Percentiles rank a stretch among this genome's conserved stretches.
Evolutionary conservation across 2,888 invertebrate genomes (phyloP).

Genomic region (Cephus pulcher): DNA sequence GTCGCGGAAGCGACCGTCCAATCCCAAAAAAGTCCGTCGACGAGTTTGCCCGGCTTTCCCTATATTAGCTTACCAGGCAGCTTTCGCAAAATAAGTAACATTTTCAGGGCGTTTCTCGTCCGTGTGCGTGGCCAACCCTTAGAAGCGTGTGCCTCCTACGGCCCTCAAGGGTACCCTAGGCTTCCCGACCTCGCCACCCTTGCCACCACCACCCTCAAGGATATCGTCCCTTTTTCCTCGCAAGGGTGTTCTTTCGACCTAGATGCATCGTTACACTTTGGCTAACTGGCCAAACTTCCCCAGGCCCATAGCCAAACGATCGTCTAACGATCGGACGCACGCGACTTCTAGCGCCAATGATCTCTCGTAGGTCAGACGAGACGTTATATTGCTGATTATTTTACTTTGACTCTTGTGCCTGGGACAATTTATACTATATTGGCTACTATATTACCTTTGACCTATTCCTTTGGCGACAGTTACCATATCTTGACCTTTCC

Average conservation of each 20-base stretch:
- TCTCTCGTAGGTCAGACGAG: no score
- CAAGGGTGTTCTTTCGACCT: constrained; percentile 42
- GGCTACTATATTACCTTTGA: no score
- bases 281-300: constrained; percentile 51
- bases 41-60: constrained; percentile 16
- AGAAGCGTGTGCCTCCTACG: constrained; percentile 45
- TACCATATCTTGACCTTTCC: no score
- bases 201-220: neutral
- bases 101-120: constrained; percentile 41
- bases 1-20: neutral
- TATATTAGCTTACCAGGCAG: constrained; percentile 12
- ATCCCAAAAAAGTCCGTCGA: no score
- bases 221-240: constrained; percentile 21
- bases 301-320: constrained; percentile 49
- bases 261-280: constrained; percentile 58
- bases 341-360: constrained; percentile 25
- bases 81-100: constrained; percentile 41
- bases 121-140: constrained; percentile 34
- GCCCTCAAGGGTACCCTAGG: constrained; percentile 57
- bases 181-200: constrained; percentile 26
- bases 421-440: no score
- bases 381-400: no score
- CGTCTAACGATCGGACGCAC: constrained; percentile 49
- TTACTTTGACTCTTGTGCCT: no score
- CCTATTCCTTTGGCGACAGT: no score